Evolutionary conservation across 2,888 invertebrate genomes (phyloP).

Genomic region (Hedya salicella): DNA sequence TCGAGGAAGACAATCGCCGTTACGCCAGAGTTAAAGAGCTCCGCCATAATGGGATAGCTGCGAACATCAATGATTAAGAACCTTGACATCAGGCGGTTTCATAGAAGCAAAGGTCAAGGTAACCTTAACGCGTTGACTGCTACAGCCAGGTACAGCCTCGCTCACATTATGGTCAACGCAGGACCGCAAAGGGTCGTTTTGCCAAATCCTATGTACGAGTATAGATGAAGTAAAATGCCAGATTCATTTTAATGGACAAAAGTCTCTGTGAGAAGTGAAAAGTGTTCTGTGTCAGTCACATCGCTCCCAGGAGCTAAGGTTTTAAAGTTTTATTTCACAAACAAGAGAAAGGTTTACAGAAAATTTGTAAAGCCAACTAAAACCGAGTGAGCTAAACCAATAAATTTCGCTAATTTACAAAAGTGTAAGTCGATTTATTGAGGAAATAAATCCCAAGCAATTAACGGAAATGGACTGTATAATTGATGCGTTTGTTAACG

Average conservation of each 20-base stretch:
- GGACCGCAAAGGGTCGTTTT: slow-evolving; percentile 55
- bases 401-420: slow-evolving; percentile 42
- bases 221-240: slow-evolving; percentile 39
- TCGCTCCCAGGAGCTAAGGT: not conserved
- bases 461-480: slow-evolving; percentile 50
- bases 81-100: slow-evolving; percentile 67
- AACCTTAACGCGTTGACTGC: slow-evolving; percentile 67
- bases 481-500: slow-evolving; percentile 55
- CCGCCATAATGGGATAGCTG: slow-evolving; percentile 57
- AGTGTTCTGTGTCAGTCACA: not conserved
- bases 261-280: too few species aligned
- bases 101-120: slow-evolving; percentile 69
- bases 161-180: slow-evolving; percentile 69
- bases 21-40: slow-evolving; percentile 53
- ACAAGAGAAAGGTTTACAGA: not conserved
- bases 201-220: slow-evolving; percentile 59
- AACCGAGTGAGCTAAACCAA: slow-evolving; percentile 34
- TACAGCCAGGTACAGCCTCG: slow-evolving; percentile 61
- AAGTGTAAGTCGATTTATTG: slow-evolving; percentile 47
- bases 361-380: slow-evolving; percentile 4
- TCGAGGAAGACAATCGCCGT: slow-evolving; percentile 58
- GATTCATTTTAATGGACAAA: slow-evolving; percentile 7
- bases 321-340: not conserved
- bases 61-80: slow-evolving; percentile 60
- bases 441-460: slow-evolving; percentile 50